These are phyloP conservation scores for Leptopterna dolabrata DNA, from an alignment of 2,888 invertebrate species.

Conservation along the genomic window DNA sequence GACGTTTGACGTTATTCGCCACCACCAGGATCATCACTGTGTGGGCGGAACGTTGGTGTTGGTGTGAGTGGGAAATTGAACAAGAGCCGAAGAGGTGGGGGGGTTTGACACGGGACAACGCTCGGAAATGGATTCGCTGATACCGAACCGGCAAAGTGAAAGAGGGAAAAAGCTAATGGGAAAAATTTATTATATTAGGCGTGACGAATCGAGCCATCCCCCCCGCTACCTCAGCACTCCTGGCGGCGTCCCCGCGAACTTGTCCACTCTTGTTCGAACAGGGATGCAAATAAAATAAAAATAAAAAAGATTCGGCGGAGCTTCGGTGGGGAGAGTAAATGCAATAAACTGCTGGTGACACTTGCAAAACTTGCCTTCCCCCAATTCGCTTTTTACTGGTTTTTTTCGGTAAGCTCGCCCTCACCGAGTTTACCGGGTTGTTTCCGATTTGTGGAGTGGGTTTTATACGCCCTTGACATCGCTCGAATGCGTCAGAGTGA, in stretches of 20 bases:
- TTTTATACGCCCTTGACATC: background rate
- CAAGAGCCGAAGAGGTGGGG: background rate
- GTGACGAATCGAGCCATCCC: background rate
- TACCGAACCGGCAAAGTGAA: background rate
- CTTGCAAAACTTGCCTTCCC: background rate
- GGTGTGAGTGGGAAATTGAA: background rate
- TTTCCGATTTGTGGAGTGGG: background rate
- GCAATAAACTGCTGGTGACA: background rate
- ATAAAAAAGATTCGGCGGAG: background rate
- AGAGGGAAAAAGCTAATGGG: background rate
- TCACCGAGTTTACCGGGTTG: background rate
- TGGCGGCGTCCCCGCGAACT: background rate
- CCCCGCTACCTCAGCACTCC: background rate
- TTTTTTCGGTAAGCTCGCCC: background rate
- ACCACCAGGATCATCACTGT: background rate
- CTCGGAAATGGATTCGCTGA: background rate
- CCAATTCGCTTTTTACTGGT: background rate
- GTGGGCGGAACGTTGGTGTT: background rate
- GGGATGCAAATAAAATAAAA: background rate
- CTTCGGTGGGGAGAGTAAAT: background rate
- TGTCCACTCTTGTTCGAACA: background rate
- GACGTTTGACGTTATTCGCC: background rate
- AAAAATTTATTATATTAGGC: conserved; percentile 3
- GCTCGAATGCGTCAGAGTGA: background rate
- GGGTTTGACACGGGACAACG: background rate